Conservation (phyloP, 2,797 vertebrate species). For the Chloroceryle inda region DNA sequence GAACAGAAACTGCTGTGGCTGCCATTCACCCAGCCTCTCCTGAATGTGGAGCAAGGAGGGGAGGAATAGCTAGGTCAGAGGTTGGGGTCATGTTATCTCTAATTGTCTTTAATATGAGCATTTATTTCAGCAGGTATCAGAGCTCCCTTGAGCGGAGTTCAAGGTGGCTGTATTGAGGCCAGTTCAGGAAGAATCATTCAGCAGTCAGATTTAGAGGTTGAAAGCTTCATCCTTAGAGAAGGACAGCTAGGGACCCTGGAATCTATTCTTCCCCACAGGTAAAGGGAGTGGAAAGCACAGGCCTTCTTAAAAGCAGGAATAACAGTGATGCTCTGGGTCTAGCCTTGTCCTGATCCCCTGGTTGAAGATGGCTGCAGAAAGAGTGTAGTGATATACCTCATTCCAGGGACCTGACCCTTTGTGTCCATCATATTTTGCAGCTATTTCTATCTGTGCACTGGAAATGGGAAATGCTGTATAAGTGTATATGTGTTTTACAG, state of each 20-base stretch:
- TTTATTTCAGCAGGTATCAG: constrained; percentile 64
- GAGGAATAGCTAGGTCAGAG: not conserved
- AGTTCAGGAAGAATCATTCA: constrained; percentile 36
- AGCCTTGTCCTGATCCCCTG: not conserved
- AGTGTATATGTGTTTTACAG: rapidly evolving
- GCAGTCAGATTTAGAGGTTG: constrained; percentile 45
- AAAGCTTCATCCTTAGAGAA: constrained; percentile 53
- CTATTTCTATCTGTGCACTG: not conserved
- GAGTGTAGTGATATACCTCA: not conserved
- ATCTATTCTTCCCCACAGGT: constrained; percentile 35
- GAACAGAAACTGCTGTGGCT: not conserved
- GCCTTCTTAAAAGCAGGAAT: not conserved
- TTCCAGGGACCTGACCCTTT: not conserved
- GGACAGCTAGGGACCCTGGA: constrained; percentile 43
- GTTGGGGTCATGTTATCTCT: not conserved
- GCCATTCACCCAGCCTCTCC: not conserved
- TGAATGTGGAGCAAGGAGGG: not conserved
- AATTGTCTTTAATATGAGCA: not conserved
- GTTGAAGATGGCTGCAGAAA: not conserved
- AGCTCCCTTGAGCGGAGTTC: constrained; percentile 25
- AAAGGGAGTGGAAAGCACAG: constrained; percentile 11
- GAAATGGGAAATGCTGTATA: not conserved
- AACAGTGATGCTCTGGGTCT: not conserved
- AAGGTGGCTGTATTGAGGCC: not conserved
- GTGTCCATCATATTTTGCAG: not conserved